These are phyloP conservation scores for Diarsia brunnea DNA, from an alignment of 2,888 invertebrate species.

Conservation along the genomic window DNA sequence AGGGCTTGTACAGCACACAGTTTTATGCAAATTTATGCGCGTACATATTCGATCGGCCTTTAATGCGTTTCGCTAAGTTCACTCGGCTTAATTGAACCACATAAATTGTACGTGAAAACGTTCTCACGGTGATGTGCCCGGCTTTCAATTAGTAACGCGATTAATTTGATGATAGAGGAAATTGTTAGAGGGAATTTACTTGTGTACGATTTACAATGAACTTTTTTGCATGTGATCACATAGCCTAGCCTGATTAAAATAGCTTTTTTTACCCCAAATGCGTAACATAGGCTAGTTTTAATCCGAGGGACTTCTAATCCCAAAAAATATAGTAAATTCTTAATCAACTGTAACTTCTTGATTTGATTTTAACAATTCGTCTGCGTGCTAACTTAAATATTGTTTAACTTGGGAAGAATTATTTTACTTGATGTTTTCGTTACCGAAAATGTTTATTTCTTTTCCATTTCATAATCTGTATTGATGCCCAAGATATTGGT, in stretches of 20 bases:
- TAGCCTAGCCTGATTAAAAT: not conserved
- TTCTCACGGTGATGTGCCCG: slow-evolving; percentile 32
- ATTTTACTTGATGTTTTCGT: no score
- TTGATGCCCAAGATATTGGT: no score
- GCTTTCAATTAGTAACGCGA: slow-evolving; percentile 47
- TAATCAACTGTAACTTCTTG: no score
- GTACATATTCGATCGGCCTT: slow-evolving; percentile 59
- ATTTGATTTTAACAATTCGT: not conserved
- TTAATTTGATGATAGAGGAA: slow-evolving; percentile 32
- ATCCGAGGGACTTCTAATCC: not conserved
- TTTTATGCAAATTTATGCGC: slow-evolving; percentile 75
- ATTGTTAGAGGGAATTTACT: not conserved
- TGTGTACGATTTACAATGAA: not conserved
- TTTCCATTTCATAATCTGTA: no score
- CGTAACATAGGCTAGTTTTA: not conserved
- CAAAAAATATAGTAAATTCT: no score
- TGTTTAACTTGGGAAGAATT: no score
- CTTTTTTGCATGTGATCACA: not conserved
- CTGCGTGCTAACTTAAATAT: not conserved
- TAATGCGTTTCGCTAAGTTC: slow-evolving; percentile 60
- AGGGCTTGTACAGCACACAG: slow-evolving; percentile 55
- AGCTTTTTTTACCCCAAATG: not conserved
- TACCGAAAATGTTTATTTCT: no score
- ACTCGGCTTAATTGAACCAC: slow-evolving; percentile 60
- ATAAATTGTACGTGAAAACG: slow-evolving; percentile 50